Conservation (phyloP, 2,797 vertebrate genomes). For the Myotis myotis region DNA sequence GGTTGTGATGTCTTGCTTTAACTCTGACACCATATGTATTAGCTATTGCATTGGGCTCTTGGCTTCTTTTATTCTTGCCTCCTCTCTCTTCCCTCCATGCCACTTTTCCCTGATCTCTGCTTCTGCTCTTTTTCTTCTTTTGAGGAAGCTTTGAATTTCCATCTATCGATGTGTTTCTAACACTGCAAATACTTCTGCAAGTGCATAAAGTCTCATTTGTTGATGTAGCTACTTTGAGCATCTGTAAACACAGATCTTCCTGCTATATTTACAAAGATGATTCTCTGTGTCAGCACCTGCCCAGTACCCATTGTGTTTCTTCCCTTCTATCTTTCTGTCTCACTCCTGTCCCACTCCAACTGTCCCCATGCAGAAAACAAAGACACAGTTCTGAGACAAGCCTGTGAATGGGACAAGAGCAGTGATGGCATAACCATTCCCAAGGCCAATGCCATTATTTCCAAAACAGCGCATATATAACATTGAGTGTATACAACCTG, state of each 20-base stretch:
- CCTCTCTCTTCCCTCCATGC: not conserved
- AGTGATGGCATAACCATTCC: accelerated
- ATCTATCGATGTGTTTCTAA: not conserved
- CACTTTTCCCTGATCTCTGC: not conserved
- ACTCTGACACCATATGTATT: slow-evolving; percentile 6
- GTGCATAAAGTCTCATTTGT: not conserved
- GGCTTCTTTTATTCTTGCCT: slow-evolving; percentile 40
- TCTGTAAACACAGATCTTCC: not conserved
- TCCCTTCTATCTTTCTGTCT: not conserved
- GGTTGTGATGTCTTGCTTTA: not conserved
- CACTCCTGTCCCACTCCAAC: not conserved
- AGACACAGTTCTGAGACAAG: not conserved
- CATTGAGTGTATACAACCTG: not conserved
- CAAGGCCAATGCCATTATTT: not conserved
- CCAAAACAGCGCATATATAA: not conserved
- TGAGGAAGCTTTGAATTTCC: slow-evolving; percentile 27
- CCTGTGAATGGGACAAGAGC: not conserved
- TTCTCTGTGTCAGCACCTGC: not conserved
- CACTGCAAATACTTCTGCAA: not conserved
- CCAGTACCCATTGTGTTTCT: not conserved
- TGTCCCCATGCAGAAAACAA: not conserved
- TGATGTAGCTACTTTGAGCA: not conserved
- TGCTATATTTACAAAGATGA: not conserved
- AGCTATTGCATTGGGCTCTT: slow-evolving; percentile 28
- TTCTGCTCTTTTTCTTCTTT: slow-evolving; percentile 10